Conservation (phyloP, 2,888 invertebrate species). For the Drosophila putrida region DNA sequence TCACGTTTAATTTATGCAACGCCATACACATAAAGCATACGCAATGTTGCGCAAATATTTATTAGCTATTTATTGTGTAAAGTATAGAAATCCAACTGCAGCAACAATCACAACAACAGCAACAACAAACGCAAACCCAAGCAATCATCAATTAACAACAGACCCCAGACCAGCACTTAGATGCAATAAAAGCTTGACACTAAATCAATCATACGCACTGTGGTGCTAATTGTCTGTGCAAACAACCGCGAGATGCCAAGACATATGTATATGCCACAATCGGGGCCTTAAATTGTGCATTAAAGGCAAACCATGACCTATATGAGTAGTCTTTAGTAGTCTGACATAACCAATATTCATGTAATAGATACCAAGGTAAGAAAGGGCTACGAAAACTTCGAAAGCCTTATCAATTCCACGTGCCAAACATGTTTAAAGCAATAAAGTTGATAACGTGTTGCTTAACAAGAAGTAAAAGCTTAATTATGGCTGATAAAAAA, state of each 20-base stretch:
- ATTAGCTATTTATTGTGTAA: slow-evolving; percentile 56
- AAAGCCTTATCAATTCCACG: slow-evolving; percentile 10
- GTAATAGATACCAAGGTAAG: slow-evolving; percentile 3
- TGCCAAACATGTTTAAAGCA: slow-evolving; percentile 7
- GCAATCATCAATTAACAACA: slow-evolving; percentile 50
- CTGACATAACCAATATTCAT: slow-evolving; percentile 2
- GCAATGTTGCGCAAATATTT: slow-evolving; percentile 74
- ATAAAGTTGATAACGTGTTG: slow-evolving; percentile 2
- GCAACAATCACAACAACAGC: neutral
- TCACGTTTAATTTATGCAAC: slow-evolving; percentile 68
- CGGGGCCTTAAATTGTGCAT: neutral
- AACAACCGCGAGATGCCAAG: slow-evolving; percentile 30
- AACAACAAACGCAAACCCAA: slow-evolving; percentile 4
- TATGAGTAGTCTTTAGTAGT: neutral
- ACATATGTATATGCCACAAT: neutral
- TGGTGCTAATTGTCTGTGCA: slow-evolving; percentile 57
- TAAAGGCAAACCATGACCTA: slow-evolving; percentile 16
- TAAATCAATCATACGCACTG: slow-evolving; percentile 74
- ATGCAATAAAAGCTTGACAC: slow-evolving; percentile 37
- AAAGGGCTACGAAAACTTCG: neutral
- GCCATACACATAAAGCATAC: slow-evolving; percentile 59
- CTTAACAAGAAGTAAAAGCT: slow-evolving; percentile 12
- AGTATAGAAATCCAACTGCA: slow-evolving; percentile 27
- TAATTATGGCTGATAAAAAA: slow-evolving; percentile 1
- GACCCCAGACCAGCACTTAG: slow-evolving; percentile 15